phyloP scores from a whole-genome alignment of 2,888 invertebrate species.

The Xiphydria camelus region DNA sequence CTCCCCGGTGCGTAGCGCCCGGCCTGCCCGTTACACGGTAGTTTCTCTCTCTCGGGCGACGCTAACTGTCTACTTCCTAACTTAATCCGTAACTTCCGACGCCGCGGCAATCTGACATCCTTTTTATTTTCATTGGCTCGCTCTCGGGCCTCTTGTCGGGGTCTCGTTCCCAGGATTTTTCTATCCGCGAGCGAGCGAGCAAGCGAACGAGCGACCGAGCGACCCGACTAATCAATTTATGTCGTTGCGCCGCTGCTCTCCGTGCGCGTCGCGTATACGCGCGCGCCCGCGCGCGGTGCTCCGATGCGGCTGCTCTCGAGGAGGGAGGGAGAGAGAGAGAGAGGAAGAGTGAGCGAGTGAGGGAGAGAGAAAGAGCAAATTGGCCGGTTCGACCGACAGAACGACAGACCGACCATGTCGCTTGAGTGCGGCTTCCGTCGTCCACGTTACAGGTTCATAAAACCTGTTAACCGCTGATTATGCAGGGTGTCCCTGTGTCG shows the following conservation, averaged over 20 bases:
- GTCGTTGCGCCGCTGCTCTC: conserved; percentile 37
- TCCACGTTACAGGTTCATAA: conserved; percentile 55
- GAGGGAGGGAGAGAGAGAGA: conserved; percentile 15
- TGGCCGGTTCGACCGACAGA: conserved; percentile 11
- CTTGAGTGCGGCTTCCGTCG: conserved; percentile 55
- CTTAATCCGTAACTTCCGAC: conserved; percentile 59
- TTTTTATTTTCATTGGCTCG: conserved; percentile 58
- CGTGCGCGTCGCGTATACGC: conserved; percentile 28
- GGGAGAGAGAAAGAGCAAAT: conserved; percentile 24
- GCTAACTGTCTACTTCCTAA: conserved; percentile 59
- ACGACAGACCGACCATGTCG: conserved; percentile 29
- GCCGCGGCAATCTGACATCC: conserved; percentile 59
- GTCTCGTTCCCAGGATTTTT: conserved; percentile 58
- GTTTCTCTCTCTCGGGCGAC: conserved; percentile 37
- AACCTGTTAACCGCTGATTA: conserved; percentile 53
- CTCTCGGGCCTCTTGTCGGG: conserved; percentile 46
- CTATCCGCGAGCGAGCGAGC: conserved; percentile 41
- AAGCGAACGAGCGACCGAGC: conserved; percentile 29
- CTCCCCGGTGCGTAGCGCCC: no score
- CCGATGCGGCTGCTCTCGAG: no score
- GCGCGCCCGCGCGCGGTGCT: no score
- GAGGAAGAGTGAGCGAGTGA: conserved; percentile 21
- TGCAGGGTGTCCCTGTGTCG: conserved; percentile 37
- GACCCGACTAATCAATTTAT: conserved; percentile 56
- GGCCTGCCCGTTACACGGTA: no score